Conservation (phyloP, 2,888 invertebrate species). For the Protophormia terraenovae region DNA sequence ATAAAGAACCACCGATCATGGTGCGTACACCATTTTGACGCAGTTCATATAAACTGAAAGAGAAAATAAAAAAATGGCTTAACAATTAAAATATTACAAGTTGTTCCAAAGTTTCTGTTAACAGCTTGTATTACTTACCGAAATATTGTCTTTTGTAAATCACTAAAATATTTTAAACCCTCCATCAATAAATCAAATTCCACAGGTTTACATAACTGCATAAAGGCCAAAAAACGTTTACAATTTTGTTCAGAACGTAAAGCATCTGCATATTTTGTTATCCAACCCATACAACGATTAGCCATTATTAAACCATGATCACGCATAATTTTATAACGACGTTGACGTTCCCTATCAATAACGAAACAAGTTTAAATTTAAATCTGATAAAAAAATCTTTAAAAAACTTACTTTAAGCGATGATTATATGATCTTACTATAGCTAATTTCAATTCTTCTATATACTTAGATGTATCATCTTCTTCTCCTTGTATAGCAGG, state of each 20-base stretch:
- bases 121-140: conserved; percentile 80
- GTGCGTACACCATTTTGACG: conserved; percentile 87
- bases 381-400: neutral
- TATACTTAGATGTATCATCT: conserved; percentile 67
- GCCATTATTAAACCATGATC: conserved; percentile 90
- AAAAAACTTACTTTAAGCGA: conserved; percentile 82
- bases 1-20: conserved; percentile 85
- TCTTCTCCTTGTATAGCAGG: conserved; percentile 79
- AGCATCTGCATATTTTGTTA: conserved; percentile 87
- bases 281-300: conserved; percentile 86
- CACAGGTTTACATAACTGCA: conserved; percentile 88
- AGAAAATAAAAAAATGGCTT: neutral
- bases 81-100: neutral
- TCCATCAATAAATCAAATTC: conserved; percentile 91
- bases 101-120: neutral
- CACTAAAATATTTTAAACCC: conserved; percentile 87
- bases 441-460: conserved; percentile 86
- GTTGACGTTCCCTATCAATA: conserved; percentile 84
- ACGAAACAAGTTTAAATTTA: neutral
- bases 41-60: conserved; percentile 84
- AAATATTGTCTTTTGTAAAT: conserved; percentile 85
- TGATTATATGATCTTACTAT: conserved; percentile 89
- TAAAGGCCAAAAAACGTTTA: conserved; percentile 85
- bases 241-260: conserved; percentile 82
- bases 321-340: conserved; percentile 88